Evolutionary conservation across 2,888 invertebrate species (phyloP), one percentile per base, ranked within the genome.

Genomic region (Calameuta pallipes): DNA sequence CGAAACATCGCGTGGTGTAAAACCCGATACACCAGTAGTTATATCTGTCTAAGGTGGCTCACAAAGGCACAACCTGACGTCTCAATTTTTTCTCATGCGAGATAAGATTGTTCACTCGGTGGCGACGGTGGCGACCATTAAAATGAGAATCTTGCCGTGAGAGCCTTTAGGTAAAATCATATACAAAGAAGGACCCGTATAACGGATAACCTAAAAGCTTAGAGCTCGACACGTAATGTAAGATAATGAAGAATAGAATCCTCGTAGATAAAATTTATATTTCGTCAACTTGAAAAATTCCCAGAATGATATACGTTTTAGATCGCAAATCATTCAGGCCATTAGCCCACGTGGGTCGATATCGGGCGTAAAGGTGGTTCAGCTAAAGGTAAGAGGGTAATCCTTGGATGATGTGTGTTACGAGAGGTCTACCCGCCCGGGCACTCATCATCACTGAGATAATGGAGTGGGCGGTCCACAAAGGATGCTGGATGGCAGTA

Each of bases 391-490:
- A 80, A 84, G 83, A 85, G 85, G 85, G 86, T 87, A 87, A 88
- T 88, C 85, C 85, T 85, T 81, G 78, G 84, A 84, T 86, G 87
- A 90, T 89, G 88, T 87, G 88, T 87, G 87, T 87, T 88, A 88
- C 88, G 86, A 87, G 88, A 87, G 84, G 85, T 84, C 82, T 81
- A 88, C 84, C 89, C 89, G 89, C 90, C 87, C 89, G 89, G 90
- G 90, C 89, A 90, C 90, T 91, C 90, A 89, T 90, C 91, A 90
- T 90, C 90, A 86, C 89, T 86, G 86, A 86, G 90, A 89, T 91
- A 91, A 91, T 91, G 88, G 90, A 89, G 90, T 90, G 88, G 91
- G 91, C 91, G 90, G 86, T 90, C 82, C 89, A 83, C 86, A 82
- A 85, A 87, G 86, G 82, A 88, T 88, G 82, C 85, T 83, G 82